A percentile compares a stretch with the other conserved stretches of the same genome.
Evolutionary conservation across 1,140 invertebrate genomes (phyloP).

Genomic region (Stegodyphus mimosarum): DNA sequence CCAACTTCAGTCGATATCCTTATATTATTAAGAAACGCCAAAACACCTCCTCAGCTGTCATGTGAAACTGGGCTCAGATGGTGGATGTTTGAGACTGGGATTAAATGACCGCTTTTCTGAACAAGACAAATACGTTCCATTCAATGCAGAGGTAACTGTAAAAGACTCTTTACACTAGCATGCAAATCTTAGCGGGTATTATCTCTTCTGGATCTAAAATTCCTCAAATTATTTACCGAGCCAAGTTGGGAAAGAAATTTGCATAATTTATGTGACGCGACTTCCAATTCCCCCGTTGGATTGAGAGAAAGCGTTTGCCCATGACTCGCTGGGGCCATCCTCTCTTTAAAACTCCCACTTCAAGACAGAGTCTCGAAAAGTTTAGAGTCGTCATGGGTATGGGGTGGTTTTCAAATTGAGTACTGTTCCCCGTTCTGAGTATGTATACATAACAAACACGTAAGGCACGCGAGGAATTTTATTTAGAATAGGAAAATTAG

Average conservation of each 20-base stretch:
- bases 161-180: conserved; percentile 25
- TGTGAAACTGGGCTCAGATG: background rate
- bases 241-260: conserved; percentile 45
- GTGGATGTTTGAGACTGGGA: background rate
- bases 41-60: background rate
- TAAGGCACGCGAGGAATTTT: too few species aligned
- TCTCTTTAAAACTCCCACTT: background rate
- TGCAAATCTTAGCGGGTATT: conserved; percentile 13
- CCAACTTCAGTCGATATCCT: too few species aligned
- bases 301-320: background rate
- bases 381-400: too few species aligned
- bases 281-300: conserved; percentile 25
- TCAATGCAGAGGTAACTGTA: conserved; percentile 3
- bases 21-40: too few species aligned
- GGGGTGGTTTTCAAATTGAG: too few species aligned
- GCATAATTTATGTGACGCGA: conserved; percentile 54
- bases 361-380: background rate
- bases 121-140: conserved; percentile 7
- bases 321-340: background rate
- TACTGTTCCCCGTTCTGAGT: background rate
- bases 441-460: background rate
- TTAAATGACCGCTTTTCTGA: background rate
- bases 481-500: too few species aligned
- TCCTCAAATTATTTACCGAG: conserved; percentile 53
- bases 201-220: conserved; percentile 34